These are phyloP conservation scores for Loriculus beryllinus DNA, from an alignment of 2,797 vertebrate genomes.

Conservation along the genomic window DNA sequence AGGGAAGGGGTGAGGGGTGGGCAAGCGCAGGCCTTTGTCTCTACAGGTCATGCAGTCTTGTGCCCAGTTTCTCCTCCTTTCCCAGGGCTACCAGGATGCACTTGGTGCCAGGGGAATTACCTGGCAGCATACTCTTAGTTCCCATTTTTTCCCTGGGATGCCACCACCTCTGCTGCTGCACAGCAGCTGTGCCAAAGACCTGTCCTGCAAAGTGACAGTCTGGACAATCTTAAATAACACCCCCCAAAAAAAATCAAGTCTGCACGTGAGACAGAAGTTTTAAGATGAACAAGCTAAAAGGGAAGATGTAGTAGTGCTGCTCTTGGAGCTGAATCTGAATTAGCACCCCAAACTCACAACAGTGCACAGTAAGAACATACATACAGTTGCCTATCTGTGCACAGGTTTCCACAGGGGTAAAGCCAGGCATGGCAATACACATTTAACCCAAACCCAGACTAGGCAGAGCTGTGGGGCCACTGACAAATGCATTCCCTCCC, in stretches of 20 bases:
- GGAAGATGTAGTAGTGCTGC: neutral
- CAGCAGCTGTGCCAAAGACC: neutral
- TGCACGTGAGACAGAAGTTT: neutral
- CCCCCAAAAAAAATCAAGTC: neutral
- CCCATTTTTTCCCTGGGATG: neutral
- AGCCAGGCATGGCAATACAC: neutral
- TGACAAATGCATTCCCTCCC: neutral
- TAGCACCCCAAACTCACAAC: neutral
- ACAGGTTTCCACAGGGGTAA: neutral
- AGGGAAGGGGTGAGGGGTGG: neutral
- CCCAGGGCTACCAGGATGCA: neutral
- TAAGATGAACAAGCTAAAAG: neutral
- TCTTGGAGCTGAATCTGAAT: neutral
- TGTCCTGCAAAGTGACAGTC: neutral
- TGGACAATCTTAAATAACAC: neutral
- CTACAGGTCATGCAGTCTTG: neutral
- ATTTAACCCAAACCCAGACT: neutral
- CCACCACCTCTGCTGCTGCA: neutral
- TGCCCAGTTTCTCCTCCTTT: neutral
- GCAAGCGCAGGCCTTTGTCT: neutral
- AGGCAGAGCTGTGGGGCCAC: neutral
- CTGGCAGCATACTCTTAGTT: neutral
- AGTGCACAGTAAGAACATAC: rapidly evolving
- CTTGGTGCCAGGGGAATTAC: neutral
- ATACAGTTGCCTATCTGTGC: neutral